Base-by-base conservation (phyloP, 2,888 invertebrate species). In the Xylota sylvarum region DNA sequence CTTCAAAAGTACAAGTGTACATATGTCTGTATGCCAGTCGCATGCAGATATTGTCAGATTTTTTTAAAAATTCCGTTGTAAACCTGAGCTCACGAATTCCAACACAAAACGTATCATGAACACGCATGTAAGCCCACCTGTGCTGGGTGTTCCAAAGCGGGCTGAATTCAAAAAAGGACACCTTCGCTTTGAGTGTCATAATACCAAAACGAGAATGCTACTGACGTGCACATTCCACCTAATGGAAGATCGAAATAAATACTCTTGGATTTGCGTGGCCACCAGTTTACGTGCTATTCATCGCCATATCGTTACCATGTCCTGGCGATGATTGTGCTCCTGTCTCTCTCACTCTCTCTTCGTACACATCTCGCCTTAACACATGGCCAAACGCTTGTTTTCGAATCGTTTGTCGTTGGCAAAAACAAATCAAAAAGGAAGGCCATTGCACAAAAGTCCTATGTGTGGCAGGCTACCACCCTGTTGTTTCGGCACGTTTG, bases 161-260 rank as follows among this genome's bases (percentile, higher is more conserved):
- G 19, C 30, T 46, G 35, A 79, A 79, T 69, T 58, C 67, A 62
- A 62, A 84, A 84, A 74, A 76, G 76, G 60, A 80, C 85, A 85
- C 76, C 85, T 76, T 80, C 46, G 37, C 80, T 85, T 78, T 85
- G 74, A 76, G 80, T 65, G 70, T 74, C 76, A 74, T 76, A 85
- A 76, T 65, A 74, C 76, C 50, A 10, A 78, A 60, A 3, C 62
- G 62, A 62, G 67, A 80, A 64, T 76, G 70, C 50, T 85, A 10
- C 65, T 76, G 80, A 85, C 80, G 70, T 80, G 85, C 69, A 74
- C 32, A 80, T 80, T 65, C 65, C 74, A 76, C 76, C 58, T 65
- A 85, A 80, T 81, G 74, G 69, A 85, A 81, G 76, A 85, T 85
- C 85, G 85, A 80, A 85, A 85, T 85, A 85, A 85, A 80, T 55